Evolutionary conservation across 2,797 vertebrate genomes (phyloP).

Genomic region (Streptopelia turtur): DNA sequence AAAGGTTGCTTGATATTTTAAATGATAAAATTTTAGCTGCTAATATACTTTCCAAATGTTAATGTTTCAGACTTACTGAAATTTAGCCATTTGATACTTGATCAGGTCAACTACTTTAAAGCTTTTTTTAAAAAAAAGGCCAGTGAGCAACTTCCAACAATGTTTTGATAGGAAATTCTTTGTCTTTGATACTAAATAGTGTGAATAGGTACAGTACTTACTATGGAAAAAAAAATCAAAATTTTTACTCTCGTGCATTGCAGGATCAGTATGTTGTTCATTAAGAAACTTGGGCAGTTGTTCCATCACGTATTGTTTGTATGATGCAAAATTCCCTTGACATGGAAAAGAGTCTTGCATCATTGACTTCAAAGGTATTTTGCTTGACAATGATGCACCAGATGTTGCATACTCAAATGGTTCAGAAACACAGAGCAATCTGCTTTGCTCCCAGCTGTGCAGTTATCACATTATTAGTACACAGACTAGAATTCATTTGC

Average conservation of each 20-base stretch:
- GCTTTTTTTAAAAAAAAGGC: neutral
- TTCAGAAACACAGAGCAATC: neutral
- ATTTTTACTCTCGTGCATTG: neutral
- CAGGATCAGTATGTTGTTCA: neutral
- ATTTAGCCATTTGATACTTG: neutral
- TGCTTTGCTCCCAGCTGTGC: conserved; percentile 22
- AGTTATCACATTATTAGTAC: neutral
- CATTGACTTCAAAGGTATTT: neutral
- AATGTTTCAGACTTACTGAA: neutral
- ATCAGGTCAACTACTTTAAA: neutral
- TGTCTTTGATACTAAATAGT: neutral
- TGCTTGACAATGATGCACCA: neutral
- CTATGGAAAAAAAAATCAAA: neutral
- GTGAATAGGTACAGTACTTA: neutral
- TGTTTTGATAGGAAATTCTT: neutral
- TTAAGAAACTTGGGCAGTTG: neutral
- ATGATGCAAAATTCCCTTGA: neutral
- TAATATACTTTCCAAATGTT: neutral
- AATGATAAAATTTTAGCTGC: neutral
- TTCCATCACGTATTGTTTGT: neutral
- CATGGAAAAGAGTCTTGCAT: neutral
- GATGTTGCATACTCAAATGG: conserved; percentile 22
- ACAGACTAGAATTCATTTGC: neutral
- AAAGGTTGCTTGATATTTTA: neutral
- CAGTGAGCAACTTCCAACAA: neutral